Conservation (phyloP, 2,113 vertebrate genomes). For the Telmatochromis brichardi region DNA sequence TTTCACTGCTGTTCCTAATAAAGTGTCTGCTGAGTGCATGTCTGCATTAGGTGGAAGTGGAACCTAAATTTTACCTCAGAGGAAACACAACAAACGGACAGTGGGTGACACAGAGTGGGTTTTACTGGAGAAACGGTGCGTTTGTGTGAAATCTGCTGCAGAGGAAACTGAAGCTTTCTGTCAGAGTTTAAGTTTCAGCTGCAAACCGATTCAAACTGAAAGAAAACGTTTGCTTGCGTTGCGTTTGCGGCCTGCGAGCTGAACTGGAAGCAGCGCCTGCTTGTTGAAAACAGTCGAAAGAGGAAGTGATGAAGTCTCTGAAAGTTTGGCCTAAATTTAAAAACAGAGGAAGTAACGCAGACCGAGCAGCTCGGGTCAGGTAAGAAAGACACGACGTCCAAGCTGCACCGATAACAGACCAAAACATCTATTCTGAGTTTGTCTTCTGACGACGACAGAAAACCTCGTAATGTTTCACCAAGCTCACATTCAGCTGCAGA, state of each 20-base stretch:
- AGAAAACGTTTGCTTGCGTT: background rate
- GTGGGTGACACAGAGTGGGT: background rate
- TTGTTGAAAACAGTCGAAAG: background rate
- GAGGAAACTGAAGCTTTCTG: background rate
- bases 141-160: background rate
- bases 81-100: background rate
- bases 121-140: fast-evolving
- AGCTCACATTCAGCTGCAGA: background rate
- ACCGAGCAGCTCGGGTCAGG: background rate
- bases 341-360: slow-evolving; percentile 35
- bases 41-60: background rate
- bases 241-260: background rate
- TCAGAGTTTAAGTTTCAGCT: fast-evolving
- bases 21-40: background rate
- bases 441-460: background rate
- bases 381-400: background rate
- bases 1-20: background rate
- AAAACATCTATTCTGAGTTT: background rate
- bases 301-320: slow-evolving; percentile 44
- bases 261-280: background rate
- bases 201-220: background rate
- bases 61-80: background rate
- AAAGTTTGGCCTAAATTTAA: slow-evolving; percentile 47
- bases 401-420: background rate
- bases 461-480: background rate